These are phyloP conservation scores for Molorchus minor DNA, from an alignment of 2,888 invertebrate species.

Conservation along the genomic window DNA sequence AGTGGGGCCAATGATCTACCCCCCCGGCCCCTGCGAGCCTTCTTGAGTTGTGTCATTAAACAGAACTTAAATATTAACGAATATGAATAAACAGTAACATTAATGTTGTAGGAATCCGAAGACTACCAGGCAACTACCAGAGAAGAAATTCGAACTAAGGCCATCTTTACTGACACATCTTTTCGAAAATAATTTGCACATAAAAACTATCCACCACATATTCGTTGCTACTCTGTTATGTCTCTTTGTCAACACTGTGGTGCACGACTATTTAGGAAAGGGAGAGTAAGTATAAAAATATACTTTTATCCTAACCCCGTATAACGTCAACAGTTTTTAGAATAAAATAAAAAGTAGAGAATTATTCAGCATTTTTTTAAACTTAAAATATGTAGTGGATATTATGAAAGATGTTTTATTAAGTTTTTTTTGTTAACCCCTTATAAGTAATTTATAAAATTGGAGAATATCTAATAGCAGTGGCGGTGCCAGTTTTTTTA, in stretches of 20 bases:
- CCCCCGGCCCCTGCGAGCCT: too few relatives aligned
- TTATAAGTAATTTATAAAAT: neutral
- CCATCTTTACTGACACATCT: conserved; percentile 85
- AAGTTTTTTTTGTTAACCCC: neutral
- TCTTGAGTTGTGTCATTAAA: too few relatives aligned
- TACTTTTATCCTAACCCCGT: neutral
- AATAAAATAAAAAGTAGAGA: too few relatives aligned
- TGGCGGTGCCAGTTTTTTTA: too few relatives aligned
- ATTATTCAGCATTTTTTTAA: neutral
- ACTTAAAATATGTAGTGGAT: too few relatives aligned
- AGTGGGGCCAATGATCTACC: too few relatives aligned
- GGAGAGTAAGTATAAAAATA: conserved; percentile 72
- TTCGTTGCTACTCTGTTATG: conserved; percentile 80
- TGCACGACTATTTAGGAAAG: conserved; percentile 76
- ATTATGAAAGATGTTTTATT: neutral
- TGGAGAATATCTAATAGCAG: neutral
- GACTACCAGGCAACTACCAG: conserved; percentile 63
- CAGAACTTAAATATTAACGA: too few relatives aligned
- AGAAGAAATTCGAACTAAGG: conserved; percentile 75
- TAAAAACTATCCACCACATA: conserved; percentile 85
- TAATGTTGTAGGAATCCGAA: too few relatives aligned
- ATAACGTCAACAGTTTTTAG: neutral
- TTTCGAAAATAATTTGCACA: conserved; percentile 75
- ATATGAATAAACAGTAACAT: too few relatives aligned
- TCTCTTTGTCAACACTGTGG: conserved; percentile 75